A percentile compares a stretch with the other conserved stretches of the same genome.
Evolutionary conservation across 2,797 vertebrate genomes (phyloP).

Genomic region (Orestias chungarensis): DNA sequence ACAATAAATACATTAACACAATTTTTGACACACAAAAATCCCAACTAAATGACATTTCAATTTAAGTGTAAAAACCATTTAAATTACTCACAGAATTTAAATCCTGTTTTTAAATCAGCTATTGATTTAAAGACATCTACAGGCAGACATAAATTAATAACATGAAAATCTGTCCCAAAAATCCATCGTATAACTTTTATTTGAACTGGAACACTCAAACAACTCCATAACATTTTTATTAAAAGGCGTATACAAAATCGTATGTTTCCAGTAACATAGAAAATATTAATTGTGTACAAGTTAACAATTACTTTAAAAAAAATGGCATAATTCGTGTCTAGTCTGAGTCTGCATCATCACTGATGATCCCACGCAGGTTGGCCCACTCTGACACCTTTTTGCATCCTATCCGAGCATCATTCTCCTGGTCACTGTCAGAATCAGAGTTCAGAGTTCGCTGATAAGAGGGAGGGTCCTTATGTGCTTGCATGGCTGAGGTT

Average conservation of each 20-base stretch:
- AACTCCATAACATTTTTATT: background rate
- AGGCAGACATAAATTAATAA: background rate
- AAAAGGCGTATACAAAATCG: background rate
- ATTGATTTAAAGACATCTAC: background rate
- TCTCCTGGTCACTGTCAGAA: constrained; percentile 70
- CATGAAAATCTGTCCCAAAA: background rate
- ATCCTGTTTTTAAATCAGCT: no score
- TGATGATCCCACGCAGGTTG: constrained; percentile 86
- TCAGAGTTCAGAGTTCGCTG: constrained; percentile 68
- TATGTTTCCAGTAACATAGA: background rate
- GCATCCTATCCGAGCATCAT: constrained; percentile 13
- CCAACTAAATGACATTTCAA: background rate
- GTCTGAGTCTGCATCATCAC: constrained; percentile 85
- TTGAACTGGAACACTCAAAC: constrained; percentile 9
- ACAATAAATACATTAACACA: background rate
- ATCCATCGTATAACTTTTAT: constrained; percentile 28
- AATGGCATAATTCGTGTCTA: constrained; percentile 36
- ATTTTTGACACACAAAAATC: background rate
- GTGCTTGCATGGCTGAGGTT: constrained; percentile 33
- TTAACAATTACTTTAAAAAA: background rate
- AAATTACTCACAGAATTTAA: background rate
- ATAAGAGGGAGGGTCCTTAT: constrained; percentile 48
- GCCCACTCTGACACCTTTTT: constrained; percentile 79
- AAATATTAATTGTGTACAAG: background rate
- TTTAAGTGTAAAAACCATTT: background rate